Base-by-base conservation (phyloP, 2,113 vertebrate genomes). In the Tamias sibiricus region DNA sequence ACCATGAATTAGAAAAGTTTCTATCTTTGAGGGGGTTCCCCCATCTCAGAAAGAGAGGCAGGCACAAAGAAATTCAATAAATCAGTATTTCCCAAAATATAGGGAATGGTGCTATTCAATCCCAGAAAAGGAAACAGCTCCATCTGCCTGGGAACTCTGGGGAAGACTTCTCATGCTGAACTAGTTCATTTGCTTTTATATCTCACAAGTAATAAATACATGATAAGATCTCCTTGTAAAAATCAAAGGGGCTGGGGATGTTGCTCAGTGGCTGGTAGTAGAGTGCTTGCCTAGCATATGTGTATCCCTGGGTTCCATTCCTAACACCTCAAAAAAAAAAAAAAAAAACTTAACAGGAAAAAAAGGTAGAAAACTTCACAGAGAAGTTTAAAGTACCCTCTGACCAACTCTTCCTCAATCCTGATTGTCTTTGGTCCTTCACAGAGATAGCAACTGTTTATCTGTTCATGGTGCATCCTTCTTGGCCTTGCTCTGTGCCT, bases 141-240 rank as follows among this genome's bases (percentile, higher is more conserved):
- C 92, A 95, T 97, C 71, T 95, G 85, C 90, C 94, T 94, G 83
- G 86, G 75, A 95, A 83, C 79, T 52, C 52, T 86, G 68, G 49
- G 49, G 80, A 87, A 90, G 32, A 11, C 26, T 84, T 26, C 77
- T 92, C n/a, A 14, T 74, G 71, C 75, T 95, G 75, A 93, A 76
- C 77, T 64, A 30, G 35, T 44, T 84, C n/a, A 11, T 91, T 52
- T 83, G 83, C 91, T 91, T 97, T 94, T 35, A 8, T 79, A 72
- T 76, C 79, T 94, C 75, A 90, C 90, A 87, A 82, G 49, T 66
- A 92, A 87, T 90, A 95, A 95, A 77, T 69, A 81, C 26, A 87
- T 64, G 54, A 87, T 82, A 87, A 9, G n/a, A 84, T 85, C 69
- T 84, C 37, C 74, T 49, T 91, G 35, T 69, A 86, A 82, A 94